Conservation (phyloP, 1,140 invertebrate genomes). For the Hyphantria cunea region DNA sequence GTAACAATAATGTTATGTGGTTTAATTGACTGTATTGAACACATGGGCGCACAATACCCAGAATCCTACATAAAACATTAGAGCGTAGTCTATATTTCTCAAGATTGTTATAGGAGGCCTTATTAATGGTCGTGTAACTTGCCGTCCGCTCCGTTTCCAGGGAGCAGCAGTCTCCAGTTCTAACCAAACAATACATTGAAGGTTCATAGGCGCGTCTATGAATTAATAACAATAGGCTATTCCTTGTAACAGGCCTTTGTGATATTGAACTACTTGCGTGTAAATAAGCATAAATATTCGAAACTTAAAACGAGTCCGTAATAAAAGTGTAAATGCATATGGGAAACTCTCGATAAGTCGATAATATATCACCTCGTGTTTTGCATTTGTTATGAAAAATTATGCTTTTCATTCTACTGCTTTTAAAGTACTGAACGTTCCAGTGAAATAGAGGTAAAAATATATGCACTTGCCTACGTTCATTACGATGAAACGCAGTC, state of each 20-base stretch:
- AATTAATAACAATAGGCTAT: slow-evolving; percentile 69
- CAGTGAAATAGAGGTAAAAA: too few relatives aligned
- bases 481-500: too few relatives aligned
- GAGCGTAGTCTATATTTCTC: too few relatives aligned
- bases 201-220: slow-evolving; percentile 56
- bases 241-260: slow-evolving; percentile 70
- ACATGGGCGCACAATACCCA: too few relatives aligned
- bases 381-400: not conserved
- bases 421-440: too few relatives aligned
- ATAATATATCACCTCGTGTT: not conserved
- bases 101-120: not conserved
- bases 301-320: slow-evolving; percentile 19
- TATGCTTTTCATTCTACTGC: not conserved
- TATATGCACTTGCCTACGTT: too few relatives aligned
- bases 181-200: slow-evolving; percentile 62
- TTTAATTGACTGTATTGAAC: too few relatives aligned
- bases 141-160: slow-evolving; percentile 37
- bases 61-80: too few relatives aligned
- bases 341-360: not conserved
- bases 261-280: slow-evolving; percentile 38
- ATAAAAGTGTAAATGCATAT: slow-evolving; percentile 18
- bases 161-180: slow-evolving; percentile 47
- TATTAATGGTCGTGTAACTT: slow-evolving; percentile 15
- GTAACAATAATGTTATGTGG: too few relatives aligned
- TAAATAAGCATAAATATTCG: slow-evolving; percentile 13